These are phyloP conservation scores for Drosophila orosa DNA, from an alignment of 1,140 invertebrate genomes.

Conservation along the genomic window DNA sequence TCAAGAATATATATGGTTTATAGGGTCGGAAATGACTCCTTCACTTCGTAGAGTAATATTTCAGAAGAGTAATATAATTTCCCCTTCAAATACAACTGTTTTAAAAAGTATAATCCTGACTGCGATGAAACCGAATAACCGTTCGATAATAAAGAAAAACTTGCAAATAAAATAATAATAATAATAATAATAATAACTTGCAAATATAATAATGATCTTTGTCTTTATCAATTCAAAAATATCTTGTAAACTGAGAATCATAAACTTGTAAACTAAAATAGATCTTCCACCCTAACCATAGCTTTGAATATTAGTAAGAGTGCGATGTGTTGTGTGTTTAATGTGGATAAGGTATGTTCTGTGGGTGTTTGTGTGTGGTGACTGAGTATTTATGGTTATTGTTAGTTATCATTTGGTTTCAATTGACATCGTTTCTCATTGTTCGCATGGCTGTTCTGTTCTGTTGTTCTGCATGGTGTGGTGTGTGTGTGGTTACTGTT, in stretches of 20 bases:
- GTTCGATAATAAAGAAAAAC: not conserved
- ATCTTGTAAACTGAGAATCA: not conserved
- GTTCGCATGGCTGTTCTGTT: constrained; percentile 30
- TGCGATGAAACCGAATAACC: not conserved
- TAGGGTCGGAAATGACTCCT: too few species aligned
- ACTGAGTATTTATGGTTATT: constrained; percentile 29
- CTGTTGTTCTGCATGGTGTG: constrained; percentile 21
- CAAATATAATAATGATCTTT: too few species aligned
- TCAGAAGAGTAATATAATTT: not conserved
- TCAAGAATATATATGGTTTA: too few species aligned
- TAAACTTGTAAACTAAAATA: not conserved
- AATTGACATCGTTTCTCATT: constrained; percentile 20
- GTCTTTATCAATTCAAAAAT: not conserved
- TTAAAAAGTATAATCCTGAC: too few species aligned
- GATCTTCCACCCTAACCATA: constrained; percentile 4
- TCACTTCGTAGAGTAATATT: too few species aligned
- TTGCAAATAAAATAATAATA: not conserved
- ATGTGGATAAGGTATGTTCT: constrained; percentile 5
- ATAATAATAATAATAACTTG: not conserved
- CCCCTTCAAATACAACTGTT: too few species aligned
- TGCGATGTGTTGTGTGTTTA: constrained; percentile 13
- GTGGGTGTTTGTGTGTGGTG: not conserved
- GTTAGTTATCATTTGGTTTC: constrained; percentile 23
- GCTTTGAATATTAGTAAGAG: constrained; percentile 2
- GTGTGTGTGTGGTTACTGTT: constrained; percentile 46